A percentile compares a stretch with the other conserved stretches of the same genome.
Conservation (phyloP, 2,888 invertebrate species). For the Eurois occulta region DNA sequence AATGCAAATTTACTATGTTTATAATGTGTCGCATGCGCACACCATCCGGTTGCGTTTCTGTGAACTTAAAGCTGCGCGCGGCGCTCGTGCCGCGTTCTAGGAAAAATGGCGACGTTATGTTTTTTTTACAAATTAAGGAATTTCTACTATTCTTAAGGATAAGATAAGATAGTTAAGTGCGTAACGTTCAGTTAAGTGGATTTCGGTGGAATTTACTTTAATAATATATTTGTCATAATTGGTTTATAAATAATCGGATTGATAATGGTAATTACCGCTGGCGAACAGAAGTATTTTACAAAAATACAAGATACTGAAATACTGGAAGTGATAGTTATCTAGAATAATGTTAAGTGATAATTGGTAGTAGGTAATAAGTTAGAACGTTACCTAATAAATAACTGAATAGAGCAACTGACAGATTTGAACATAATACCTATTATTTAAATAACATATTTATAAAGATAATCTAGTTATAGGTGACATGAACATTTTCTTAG, state of each 20-base stretch:
- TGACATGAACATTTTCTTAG: not conserved
- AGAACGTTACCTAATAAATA: not conserved
- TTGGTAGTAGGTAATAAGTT: not conserved
- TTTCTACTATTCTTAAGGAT: slow-evolving; percentile 35
- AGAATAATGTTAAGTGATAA: not conserved
- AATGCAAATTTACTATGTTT: slow-evolving; percentile 54
- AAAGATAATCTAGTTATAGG: not conserved
- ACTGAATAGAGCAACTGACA: not conserved
- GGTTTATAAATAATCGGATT: slow-evolving; percentile 29
- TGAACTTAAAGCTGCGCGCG: slow-evolving; percentile 37
- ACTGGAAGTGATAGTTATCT: slow-evolving; percentile 25
- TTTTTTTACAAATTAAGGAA: slow-evolving; percentile 42
- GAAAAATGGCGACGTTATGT: slow-evolving; percentile 46
- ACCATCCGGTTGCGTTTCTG: slow-evolving; percentile 63
- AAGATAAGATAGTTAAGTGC: slow-evolving; percentile 28
- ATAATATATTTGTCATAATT: slow-evolving; percentile 29
- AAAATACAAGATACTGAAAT: slow-evolving; percentile 26
- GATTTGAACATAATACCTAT: not conserved
- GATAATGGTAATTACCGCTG: slow-evolving; percentile 42
- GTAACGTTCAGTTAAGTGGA: slow-evolving; percentile 7
- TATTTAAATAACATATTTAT: not conserved
- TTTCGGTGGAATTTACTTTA: slow-evolving; percentile 25
- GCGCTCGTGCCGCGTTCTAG: slow-evolving; percentile 46
- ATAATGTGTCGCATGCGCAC: slow-evolving; percentile 58
- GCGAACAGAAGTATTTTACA: slow-evolving; percentile 29